A percentile compares a stretch with the other conserved stretches of the same genome.
Conservation (phyloP, 2,113 vertebrate species). For the Pollachius pollachius region DNA sequence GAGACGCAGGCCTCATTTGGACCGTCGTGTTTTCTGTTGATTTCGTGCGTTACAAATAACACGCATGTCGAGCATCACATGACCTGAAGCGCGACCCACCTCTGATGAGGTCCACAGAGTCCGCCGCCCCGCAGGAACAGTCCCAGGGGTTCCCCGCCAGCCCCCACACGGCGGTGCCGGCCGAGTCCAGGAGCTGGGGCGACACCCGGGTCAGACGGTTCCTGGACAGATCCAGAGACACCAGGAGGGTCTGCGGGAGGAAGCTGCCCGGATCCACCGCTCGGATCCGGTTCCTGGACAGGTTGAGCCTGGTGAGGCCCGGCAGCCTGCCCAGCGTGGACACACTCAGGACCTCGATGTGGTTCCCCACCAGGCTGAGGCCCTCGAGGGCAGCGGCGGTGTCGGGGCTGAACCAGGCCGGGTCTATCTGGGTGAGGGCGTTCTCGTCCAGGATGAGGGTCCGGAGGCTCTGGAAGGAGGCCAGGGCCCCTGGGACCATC, state of each 20-base stretch:
- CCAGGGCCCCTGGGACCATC: conserved; percentile 53
- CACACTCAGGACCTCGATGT: conserved; percentile 30
- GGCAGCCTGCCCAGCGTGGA: conserved; percentile 31
- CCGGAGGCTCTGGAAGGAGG: conserved; percentile 51
- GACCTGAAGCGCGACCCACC: conserved; percentile 42
- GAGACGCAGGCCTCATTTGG: too few species aligned
- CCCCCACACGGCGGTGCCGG: conserved; percentile 39
- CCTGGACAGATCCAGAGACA: conserved; percentile 64
- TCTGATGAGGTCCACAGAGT: conserved; percentile 59
- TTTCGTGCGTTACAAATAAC: too few species aligned
- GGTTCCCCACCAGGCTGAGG: conserved; percentile 54
- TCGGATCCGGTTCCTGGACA: conserved; percentile 60
- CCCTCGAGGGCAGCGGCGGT: conserved; percentile 20
- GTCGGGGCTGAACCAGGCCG: conserved; percentile 63
- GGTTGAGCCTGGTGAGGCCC: conserved; percentile 44
- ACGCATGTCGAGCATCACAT: background rate
- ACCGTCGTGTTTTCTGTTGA: too few species aligned
- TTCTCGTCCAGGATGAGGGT: conserved; percentile 57
- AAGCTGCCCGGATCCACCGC: conserved; percentile 45
- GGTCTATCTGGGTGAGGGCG: conserved; percentile 33
- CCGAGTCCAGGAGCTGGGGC: conserved; percentile 37
- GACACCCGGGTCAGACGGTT: conserved; percentile 62
- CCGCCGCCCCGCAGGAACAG: conserved; percentile 63
- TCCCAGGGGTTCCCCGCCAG: conserved; percentile 71
- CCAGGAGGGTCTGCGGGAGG: conserved; percentile 29